Evolutionary conservation across 2,113 vertebrate genomes (phyloP).

Genomic region (Sinosuthora webbiana): DNA sequence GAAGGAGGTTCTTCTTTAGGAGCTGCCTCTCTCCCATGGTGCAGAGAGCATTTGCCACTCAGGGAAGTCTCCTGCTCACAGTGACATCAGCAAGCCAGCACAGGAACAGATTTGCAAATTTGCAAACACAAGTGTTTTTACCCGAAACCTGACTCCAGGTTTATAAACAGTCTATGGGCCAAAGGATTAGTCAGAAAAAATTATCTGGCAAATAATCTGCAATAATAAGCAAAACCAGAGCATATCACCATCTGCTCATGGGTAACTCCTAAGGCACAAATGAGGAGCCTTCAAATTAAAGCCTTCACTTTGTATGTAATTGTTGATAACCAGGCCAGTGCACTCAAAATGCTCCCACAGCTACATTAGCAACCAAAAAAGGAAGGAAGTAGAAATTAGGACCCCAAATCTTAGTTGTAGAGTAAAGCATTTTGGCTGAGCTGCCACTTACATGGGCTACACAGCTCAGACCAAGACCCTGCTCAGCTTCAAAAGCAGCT

Average conservation of each 20-base stretch:
- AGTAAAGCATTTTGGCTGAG: background rate
- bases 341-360: background rate
- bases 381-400: background rate
- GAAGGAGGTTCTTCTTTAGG: background rate
- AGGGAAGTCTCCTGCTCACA: background rate
- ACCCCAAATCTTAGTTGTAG: background rate
- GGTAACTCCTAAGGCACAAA: background rate
- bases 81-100: background rate
- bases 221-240: conserved; percentile 38
- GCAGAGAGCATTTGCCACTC: background rate
- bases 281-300: background rate
- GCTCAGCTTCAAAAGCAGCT: background rate
- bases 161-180: conserved; percentile 30
- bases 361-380: background rate
- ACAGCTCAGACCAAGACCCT: background rate
- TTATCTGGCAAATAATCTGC: conserved; percentile 52
- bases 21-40: background rate
- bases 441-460: background rate
- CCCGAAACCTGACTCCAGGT: conserved; percentile 16
- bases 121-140: conserved; percentile 41
- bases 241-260: conserved; percentile 33
- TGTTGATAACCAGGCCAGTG: background rate
- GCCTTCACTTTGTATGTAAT: background rate
- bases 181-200: conserved; percentile 53
- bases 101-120: background rate